Evolutionary conservation across 2,113 vertebrate species (phyloP).

Genomic region (Panthera leo): DNA sequence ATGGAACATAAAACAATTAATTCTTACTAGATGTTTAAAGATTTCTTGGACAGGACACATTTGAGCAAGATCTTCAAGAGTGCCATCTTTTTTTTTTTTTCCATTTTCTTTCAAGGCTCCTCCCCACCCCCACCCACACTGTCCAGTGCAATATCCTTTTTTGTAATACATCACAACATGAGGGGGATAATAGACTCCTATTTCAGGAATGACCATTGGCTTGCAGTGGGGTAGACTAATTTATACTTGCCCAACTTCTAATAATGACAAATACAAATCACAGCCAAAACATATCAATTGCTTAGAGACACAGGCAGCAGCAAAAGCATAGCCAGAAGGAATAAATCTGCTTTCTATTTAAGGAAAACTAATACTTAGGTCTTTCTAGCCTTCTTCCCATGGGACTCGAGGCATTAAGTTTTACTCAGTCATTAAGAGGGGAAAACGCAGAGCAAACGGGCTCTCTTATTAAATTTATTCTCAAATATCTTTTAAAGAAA

Average conservation of each 20-base stretch:
- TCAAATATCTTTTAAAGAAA: constrained; percentile 2
- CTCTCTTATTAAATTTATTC: constrained; percentile 5
- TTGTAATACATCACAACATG: neutral
- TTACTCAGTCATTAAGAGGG: neutral
- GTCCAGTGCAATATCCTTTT: neutral
- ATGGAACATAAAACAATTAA: neutral
- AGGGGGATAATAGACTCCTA: neutral
- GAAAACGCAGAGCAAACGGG: neutral
- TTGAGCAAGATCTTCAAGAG: neutral
- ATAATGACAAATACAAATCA: constrained; percentile 2
- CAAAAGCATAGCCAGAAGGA: neutral
- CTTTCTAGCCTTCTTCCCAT: neutral
- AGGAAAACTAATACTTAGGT: neutral
- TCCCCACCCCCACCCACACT: accelerated
- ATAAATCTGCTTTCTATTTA: constrained; percentile 24
- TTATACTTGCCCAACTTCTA: neutral
- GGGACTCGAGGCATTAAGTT: neutral
- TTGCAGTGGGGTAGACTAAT: neutral
- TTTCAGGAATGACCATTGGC: neutral
- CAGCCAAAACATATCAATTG: neutral
- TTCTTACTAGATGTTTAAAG: neutral
- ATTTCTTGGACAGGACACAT: neutral
- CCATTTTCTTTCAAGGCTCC: neutral
- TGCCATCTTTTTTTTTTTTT: neutral
- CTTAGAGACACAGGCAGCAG: neutral